phyloP scores from a whole-genome alignment of 2,797 vertebrate genomes.

The Scarus forsteni region DNA sequence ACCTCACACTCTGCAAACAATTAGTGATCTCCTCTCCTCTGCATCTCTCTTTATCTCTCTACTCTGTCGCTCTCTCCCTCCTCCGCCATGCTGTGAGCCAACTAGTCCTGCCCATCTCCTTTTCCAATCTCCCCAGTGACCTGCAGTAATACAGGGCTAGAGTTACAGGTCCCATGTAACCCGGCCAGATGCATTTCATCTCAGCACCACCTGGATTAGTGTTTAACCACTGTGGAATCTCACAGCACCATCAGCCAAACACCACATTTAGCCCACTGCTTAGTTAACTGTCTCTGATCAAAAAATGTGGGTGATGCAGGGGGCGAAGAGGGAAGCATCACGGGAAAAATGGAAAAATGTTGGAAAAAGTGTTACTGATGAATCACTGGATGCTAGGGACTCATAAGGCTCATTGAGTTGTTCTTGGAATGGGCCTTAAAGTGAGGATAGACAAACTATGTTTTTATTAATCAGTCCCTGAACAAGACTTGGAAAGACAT shows the following conservation, averaged over 20 bases:
- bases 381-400: conserved; percentile 2
- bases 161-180: conserved; percentile 68
- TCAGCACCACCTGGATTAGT: conserved; percentile 80
- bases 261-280: conserved; percentile 60
- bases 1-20: conserved; percentile 63
- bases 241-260: conserved; percentile 65
- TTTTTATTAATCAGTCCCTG: conserved; percentile 4
- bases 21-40: conserved; percentile 33
- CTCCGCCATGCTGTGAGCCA: conserved; percentile 46
- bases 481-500: background rate
- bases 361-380: conserved; percentile 9
- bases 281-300: conserved; percentile 20
- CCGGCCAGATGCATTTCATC: conserved; percentile 68
- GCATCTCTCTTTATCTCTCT: conserved; percentile 9
- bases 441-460: conserved; percentile 2
- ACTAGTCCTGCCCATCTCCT: conserved; percentile 55
- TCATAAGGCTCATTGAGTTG: conserved; percentile 1
- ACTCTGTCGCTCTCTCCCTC: conserved; percentile 27
- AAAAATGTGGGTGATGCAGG: conserved; percentile 22
- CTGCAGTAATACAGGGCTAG: conserved; percentile 64
- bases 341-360: no score
- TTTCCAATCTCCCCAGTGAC: conserved; percentile 73
- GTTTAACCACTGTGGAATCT: conserved; percentile 77
- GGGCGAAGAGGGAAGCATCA: conserved; percentile 5
- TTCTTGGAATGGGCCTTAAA: conserved; percentile 4